Percentiles rank a stretch among this genome's conserved stretches.
These are phyloP conservation scores for Anastrepha obliqua DNA, from an alignment of 1,140 invertebrate genomes.

Conservation along the genomic window DNA sequence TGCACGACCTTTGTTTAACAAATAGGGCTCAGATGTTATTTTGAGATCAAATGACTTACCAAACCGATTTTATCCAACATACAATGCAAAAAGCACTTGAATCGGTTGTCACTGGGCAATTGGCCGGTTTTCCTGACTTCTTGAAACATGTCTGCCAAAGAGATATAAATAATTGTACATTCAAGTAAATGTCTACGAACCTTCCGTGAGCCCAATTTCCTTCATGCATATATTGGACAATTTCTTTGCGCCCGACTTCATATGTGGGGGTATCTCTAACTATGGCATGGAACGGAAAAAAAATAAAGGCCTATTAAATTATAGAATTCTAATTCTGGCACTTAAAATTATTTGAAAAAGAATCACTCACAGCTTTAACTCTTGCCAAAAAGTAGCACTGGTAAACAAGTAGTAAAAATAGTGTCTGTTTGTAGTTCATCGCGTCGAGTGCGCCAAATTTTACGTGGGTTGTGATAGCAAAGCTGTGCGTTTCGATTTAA, in stretches of 20 bases:
- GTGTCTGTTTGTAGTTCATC: neutral
- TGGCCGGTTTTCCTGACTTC: neutral
- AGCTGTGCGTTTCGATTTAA: neutral
- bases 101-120: constrained; percentile 60
- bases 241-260: constrained; percentile 14
- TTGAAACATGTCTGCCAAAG: neutral
- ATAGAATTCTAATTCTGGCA: no score
- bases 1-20: neutral
- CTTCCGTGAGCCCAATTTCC: neutral
- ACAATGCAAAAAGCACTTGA: constrained; percentile 69
- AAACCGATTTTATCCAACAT: constrained; percentile 69
- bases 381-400: neutral
- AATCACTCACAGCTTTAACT: neutral
- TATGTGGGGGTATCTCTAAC: constrained; percentile 1
- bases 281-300: neutral
- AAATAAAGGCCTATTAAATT: neutral
- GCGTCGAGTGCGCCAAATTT: neutral
- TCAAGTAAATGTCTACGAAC: neutral
- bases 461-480: neutral
- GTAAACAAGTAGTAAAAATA: neutral
- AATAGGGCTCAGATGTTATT: no score
- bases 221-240: constrained; percentile 17
- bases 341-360: neutral
- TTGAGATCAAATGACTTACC: constrained; percentile 56
- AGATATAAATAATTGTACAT: neutral